phyloP scores from a whole-genome alignment of 2,888 invertebrate species.

The Notodromas monacha region DNA sequence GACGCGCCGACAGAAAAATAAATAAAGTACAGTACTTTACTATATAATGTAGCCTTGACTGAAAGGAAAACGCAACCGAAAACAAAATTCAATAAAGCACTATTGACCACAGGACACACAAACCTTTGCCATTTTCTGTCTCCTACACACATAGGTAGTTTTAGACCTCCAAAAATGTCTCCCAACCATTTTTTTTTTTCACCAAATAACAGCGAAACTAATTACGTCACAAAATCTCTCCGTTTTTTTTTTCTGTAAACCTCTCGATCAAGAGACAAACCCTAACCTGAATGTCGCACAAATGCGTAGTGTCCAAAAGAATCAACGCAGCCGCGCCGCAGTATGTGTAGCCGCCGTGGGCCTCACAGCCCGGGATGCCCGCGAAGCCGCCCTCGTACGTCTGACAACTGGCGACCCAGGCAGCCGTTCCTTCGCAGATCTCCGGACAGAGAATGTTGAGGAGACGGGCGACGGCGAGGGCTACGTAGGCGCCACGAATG shows the following conservation, averaged over 20 bases:
- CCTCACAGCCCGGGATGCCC: conserved; percentile 72
- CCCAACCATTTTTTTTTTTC: too few species aligned
- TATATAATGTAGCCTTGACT: too few species aligned
- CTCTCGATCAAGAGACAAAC: too few species aligned
- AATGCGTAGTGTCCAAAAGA: conserved; percentile 35
- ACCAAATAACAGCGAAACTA: too few species aligned
- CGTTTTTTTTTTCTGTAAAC: too few species aligned
- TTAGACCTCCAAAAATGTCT: too few species aligned
- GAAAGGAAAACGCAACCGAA: too few species aligned
- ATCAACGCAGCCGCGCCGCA: conserved; percentile 73
- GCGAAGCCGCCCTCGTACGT: conserved; percentile 97
- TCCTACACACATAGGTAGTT: too few species aligned
- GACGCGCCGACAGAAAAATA: conserved; percentile 11
- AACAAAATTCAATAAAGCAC: too few species aligned
- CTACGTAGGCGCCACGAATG: conserved; percentile 87
- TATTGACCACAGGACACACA: too few species aligned
- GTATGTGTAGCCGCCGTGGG: conserved; percentile 96
- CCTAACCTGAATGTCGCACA: conserved; percentile 42
- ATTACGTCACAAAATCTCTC: too few species aligned
- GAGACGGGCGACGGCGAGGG: conserved; percentile 54
- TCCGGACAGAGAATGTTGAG: conserved; percentile 39
- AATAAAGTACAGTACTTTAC: not conserved
- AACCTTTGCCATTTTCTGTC: too few species aligned
- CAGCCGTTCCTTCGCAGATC: conserved; percentile 49
- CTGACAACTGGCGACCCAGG: conserved; percentile 77